Evolutionary conservation across 2,888 invertebrate species (phyloP).

Genomic region (Branchellion lobata): DNA sequence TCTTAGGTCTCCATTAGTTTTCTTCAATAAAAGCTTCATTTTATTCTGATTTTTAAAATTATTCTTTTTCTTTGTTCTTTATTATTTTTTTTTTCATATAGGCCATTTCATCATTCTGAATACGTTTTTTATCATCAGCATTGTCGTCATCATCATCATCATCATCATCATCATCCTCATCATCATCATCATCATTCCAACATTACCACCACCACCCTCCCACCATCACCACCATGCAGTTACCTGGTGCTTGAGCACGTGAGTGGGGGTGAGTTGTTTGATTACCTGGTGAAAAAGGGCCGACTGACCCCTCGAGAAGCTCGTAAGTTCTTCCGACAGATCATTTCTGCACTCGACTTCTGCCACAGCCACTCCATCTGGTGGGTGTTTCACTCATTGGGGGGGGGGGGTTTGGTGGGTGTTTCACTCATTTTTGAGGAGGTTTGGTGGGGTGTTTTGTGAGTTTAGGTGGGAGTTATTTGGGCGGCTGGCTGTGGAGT

Average conservation of each 20-base stretch:
- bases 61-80: too few relatives aligned
- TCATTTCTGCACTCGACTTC: constrained; percentile 97
- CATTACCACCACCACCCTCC: too few relatives aligned
- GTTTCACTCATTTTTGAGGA: neutral
- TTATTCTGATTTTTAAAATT: too few relatives aligned
- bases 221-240: constrained; percentile 65
- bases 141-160: too few relatives aligned
- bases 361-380: constrained; percentile 99
- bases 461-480: neutral
- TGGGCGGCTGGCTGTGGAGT: too few relatives aligned
- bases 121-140: too few relatives aligned
- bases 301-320: constrained; percentile 95
- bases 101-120: too few relatives aligned
- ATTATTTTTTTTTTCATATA: too few relatives aligned
- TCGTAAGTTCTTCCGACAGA: constrained; percentile 92
- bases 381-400: constrained; percentile 72
- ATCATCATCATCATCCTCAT: too few relatives aligned
- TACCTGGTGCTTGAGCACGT: constrained; percentile 97
- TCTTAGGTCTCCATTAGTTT: too few relatives aligned
- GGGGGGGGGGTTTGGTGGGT: neutral
- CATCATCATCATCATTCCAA: too few relatives aligned
- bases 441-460: neutral
- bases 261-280: constrained; percentile 96
- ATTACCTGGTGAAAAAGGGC: constrained; percentile 97
- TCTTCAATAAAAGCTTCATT: too few relatives aligned